Base-by-base conservation (phyloP, 2,797 vertebrate species). In the Parambassis ranga region DNA sequence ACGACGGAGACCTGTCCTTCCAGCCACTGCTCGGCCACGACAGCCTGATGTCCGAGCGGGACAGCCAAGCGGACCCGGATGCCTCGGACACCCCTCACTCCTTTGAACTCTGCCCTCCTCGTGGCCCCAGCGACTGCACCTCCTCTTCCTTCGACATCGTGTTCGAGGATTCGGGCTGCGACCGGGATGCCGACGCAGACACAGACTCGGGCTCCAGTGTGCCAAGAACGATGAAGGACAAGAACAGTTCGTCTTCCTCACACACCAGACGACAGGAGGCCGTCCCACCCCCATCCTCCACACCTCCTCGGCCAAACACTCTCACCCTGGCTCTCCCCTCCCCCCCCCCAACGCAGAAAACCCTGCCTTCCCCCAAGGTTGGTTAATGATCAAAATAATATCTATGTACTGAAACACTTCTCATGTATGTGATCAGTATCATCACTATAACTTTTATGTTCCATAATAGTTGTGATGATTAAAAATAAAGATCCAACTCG, bases 111-210 rank as follows among this genome's bases (percentile, higher is more conserved):
- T 92, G 91, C 70, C 89, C 93, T 14, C 90, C 94, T 0, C 82
- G 91, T 1, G 79, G 86, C 28, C 89, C 92, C 51, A 76, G 85
- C 30, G 97, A 98, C 85, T 93, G 95, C 76, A 99, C 96, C 10
- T 96, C 97, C 13, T 99, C 96, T n/a, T 99, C 97, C 23, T 94
- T 94, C 1, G 93, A 94, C 67, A 98, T 99, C 6, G 94, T 99
- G 27, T 99, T 99, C 28, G 97, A 99, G 84, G 98, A 99, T 88
- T 99, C 97, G 18, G 96, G 95, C 58, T 98, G 96, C 36, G 95
- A 97, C 15, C 90, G 92, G 0, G 95, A 96, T 4, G 90, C 85
- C 0, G 91, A 90, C 0, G 84, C 85, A 0, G 89, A 75, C 49
- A 47, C 74, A 0, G 88, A 71, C 56, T 85, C 79, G 0, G 81